These are phyloP conservation scores for Mycteria americana DNA, from an alignment of 2,797 vertebrate genomes.

Conservation along the genomic window DNA sequence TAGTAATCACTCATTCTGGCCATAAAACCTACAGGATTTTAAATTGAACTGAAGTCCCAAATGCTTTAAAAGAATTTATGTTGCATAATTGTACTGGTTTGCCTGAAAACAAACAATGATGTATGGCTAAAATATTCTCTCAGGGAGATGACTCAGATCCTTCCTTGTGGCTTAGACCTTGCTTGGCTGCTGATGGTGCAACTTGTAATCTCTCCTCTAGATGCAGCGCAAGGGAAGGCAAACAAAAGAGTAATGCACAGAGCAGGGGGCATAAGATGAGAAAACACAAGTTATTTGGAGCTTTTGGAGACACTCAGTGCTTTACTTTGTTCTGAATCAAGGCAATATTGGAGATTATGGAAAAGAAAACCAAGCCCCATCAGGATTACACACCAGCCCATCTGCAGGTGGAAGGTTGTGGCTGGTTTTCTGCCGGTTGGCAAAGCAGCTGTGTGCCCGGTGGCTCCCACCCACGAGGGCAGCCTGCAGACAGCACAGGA, in stretches of 20 bases:
- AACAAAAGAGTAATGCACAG: neutral
- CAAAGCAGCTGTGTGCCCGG: fast-evolving
- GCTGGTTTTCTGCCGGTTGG: neutral
- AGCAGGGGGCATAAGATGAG: neutral
- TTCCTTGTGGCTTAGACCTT: conserved; percentile 55
- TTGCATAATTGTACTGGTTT: conserved; percentile 73
- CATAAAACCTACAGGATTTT: conserved; percentile 73
- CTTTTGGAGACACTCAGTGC: neutral
- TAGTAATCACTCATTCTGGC: conserved; percentile 61
- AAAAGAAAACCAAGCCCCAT: neutral
- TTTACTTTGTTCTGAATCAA: neutral
- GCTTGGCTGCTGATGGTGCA: conserved; percentile 49
- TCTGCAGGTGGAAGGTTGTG: fast-evolving
- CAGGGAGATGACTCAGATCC: conserved; percentile 53
- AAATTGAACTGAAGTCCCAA: conserved; percentile 72
- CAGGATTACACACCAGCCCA: fast-evolving
- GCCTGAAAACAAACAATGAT: conserved; percentile 73
- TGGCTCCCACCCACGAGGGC: fast-evolving
- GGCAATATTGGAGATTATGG: neutral
- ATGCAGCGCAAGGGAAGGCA: neutral
- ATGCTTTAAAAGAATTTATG: conserved; percentile 76
- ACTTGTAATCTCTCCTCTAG: conserved; percentile 30
- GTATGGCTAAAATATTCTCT: conserved; percentile 66
- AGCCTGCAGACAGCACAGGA: neutral
- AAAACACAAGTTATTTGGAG: neutral